Percentiles rank a stretch among this genome's conserved stretches.
Conservation (phyloP, 2,888 invertebrate species). For the Resseliella maxima region DNA sequence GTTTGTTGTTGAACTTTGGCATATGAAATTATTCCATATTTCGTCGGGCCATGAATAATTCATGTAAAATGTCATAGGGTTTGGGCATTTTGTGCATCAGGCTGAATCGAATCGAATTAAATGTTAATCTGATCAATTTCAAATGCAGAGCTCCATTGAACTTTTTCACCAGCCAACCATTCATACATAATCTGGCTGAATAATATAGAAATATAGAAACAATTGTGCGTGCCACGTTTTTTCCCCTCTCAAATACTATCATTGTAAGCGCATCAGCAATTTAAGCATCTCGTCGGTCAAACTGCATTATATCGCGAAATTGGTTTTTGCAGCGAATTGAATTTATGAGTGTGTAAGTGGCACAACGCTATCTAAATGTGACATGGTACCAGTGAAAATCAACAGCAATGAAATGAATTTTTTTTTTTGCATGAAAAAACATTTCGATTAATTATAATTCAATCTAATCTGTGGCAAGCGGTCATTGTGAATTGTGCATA, state of each 20-base stretch:
- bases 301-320: not conserved
- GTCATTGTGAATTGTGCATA: not conserved
- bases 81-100: not conserved
- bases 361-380: not conserved
- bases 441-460: slow-evolving; percentile 35
- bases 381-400: not conserved
- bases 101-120: slow-evolving; percentile 24
- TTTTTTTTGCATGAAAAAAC: slow-evolving; percentile 11
- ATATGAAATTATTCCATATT: slow-evolving; percentile 23
- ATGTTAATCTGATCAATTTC: slow-evolving; percentile 40
- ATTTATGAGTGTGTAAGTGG: not conserved
- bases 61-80: slow-evolving; percentile 6
- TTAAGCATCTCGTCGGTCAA: not conserved
- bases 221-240: not conserved
- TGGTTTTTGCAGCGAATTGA: not conserved
- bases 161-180: not conserved
- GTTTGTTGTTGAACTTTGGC: not conserved
- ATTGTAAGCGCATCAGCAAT: not conserved
- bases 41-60: not conserved
- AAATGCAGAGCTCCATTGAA: slow-evolving; percentile 17
- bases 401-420: slow-evolving; percentile 37
- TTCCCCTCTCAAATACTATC: not conserved
- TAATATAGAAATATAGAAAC: slow-evolving; percentile 15
- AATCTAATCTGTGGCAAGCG: not conserved
- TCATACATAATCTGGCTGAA: not conserved